A percentile compares a stretch with the other conserved stretches of the same genome.
Evolutionary conservation across 2,113 vertebrate species (phyloP).

Genomic region (Pterocles orientalis): DNA sequence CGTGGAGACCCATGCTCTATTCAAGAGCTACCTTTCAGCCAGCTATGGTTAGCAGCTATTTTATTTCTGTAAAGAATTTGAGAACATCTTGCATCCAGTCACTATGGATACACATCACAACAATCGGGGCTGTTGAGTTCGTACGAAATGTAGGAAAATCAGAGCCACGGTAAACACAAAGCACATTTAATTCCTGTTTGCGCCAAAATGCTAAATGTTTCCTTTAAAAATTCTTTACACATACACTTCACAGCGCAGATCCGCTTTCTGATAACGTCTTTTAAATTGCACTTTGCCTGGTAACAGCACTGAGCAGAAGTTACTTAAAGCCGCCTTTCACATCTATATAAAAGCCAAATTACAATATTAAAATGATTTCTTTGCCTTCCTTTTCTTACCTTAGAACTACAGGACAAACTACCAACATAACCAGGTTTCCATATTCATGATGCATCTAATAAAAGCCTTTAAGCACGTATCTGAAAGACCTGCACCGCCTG

Average conservation of each 20-base stretch:
- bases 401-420: not conserved
- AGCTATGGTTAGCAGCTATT: not conserved
- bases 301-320: not conserved
- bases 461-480: not conserved
- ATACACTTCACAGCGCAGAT: not conserved
- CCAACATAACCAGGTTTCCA: not conserved
- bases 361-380: not conserved
- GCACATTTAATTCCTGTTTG: not conserved
- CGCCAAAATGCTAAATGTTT: not conserved
- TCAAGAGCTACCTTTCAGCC: not conserved
- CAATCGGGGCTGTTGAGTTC: not conserved
- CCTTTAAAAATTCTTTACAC: not conserved
- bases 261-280: not conserved
- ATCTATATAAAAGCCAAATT: not conserved
- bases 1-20: not conserved
- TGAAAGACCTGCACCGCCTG: not conserved
- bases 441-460: not conserved
- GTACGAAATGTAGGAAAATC: not conserved
- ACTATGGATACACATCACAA: not conserved
- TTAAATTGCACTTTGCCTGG: not conserved
- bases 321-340: not conserved
- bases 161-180: not conserved
- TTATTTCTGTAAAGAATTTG: not conserved
- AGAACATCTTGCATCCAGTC: not conserved
- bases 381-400: not conserved